Evolutionary conservation across 2,797 vertebrate genomes (phyloP), one percentile per base, ranked within the genome.

Genomic region (Alectoris magna): DNA sequence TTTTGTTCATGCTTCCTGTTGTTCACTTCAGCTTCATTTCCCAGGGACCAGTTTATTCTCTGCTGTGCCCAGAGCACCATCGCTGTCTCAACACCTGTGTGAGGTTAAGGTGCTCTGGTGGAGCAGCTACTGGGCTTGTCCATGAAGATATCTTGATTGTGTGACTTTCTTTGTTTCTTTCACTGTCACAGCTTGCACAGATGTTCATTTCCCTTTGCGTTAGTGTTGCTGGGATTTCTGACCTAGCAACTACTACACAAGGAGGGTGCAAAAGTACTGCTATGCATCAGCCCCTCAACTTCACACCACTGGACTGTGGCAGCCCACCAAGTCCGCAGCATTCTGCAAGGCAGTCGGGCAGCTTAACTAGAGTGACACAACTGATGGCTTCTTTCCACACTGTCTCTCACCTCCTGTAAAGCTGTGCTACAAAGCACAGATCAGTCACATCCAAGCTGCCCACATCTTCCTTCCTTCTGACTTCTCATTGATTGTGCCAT

Each of bases 1-100:
- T 95, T 89, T 76, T 44, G 49, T 95, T 95, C 72, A 56, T 22
- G 21, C 64, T 95, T 95, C 11, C 16, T 62, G 51, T 93, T 89
- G 79, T 80, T 93, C 73, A 84, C 94, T 95, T 95, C 87, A 77
- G 59, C 64, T 91, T 38, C 5, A 5, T 85, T 94, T 97, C 83
- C 87, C 41, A 77, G 76, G 38, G 55, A 73, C 84, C 62, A 39
- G 22, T 91, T 95, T 87, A 53, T 95, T 95, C 63, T 70, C 64
- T 92, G 55, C 13, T 90, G 96, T 29, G 5, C 70, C 73, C 90
- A 75, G 80, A 16, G 26, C 4, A 6, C 27, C 36, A 44, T 0
- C 24, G 12, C 24, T 84, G 13, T 69, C 60, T 44, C 1, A 0
- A 26, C 59, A 15, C 9, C 22, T 72, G 10, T 76, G 31, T 31